Conservation (phyloP, 1,140 invertebrate species). For the Monochamus saltuarius region DNA sequence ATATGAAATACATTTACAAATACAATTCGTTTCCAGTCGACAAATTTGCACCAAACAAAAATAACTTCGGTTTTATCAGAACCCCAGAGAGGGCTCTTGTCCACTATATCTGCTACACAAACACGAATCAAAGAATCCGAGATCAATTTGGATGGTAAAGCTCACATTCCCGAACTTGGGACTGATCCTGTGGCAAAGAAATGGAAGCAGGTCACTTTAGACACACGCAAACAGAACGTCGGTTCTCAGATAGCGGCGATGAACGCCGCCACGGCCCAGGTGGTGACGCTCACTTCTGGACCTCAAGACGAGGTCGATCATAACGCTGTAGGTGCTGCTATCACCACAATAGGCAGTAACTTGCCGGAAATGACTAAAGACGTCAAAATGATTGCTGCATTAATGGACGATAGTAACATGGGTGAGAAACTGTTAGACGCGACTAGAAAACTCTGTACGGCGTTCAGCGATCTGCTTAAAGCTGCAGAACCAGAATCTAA, state of each 20-base stretch:
- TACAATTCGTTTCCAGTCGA: conserved; percentile 11
- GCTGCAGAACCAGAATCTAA: conserved; percentile 92
- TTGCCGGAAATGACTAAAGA: conserved; percentile 94
- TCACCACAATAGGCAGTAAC: conserved; percentile 95
- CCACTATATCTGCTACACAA: conserved; percentile 84
- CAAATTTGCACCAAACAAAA: conserved; percentile 80
- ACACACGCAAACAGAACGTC: conserved; percentile 95
- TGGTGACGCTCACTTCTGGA: conserved; percentile 91
- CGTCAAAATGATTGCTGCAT: conserved; percentile 90
- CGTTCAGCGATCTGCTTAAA: conserved; percentile 92
- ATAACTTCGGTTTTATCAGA: conserved; percentile 81
- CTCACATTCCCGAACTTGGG: conserved; percentile 78
- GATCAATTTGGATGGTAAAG: conserved; percentile 72
- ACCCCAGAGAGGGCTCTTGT: conserved; percentile 87
- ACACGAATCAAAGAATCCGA: conserved; percentile 86
- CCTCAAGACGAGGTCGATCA: conserved; percentile 82
- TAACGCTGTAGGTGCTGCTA: conserved; percentile 93
- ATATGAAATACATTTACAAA: background rate
- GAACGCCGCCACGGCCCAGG: conserved; percentile 93
- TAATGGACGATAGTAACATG: conserved; percentile 81
- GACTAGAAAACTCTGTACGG: conserved; percentile 85
- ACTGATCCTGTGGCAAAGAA: conserved; percentile 81
- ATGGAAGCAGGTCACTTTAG: conserved; percentile 92
- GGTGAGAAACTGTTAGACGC: conserved; percentile 90
- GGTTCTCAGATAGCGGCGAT: conserved; percentile 96